Evolutionary conservation across 2,113 vertebrate species (phyloP).

Genomic region (Onychorhynchus coronatus): DNA sequence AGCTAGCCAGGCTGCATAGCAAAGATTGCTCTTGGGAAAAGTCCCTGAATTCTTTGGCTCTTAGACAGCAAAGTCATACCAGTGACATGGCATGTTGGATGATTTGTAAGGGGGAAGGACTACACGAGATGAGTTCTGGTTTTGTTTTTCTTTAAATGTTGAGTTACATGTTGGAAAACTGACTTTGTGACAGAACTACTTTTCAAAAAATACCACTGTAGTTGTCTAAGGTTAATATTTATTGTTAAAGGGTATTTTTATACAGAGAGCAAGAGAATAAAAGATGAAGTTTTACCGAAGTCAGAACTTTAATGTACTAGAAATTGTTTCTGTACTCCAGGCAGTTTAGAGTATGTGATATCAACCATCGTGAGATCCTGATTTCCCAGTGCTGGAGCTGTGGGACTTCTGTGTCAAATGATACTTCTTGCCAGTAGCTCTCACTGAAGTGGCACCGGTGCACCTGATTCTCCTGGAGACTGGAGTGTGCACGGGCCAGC

Average conservation of each 20-base stretch:
- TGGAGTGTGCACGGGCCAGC: accelerated
- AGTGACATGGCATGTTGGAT: constrained; percentile 41
- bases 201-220: accelerated
- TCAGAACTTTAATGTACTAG: background rate
- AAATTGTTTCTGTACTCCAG: background rate
- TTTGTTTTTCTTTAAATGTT: background rate
- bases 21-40: constrained; percentile 53
- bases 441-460: background rate
- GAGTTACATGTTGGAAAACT: background rate
- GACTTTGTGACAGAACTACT: background rate
- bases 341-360: background rate
- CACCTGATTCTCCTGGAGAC: background rate
- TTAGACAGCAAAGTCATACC: constrained; percentile 49
- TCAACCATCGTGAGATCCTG: background rate
- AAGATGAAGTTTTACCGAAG: background rate
- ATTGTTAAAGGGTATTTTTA: background rate
- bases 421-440: background rate
- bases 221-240: background rate
- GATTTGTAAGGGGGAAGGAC: background rate
- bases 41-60: constrained; percentile 57
- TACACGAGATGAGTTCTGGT: background rate
- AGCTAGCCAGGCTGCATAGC: constrained; percentile 30
- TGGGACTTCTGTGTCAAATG: background rate
- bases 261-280: background rate
- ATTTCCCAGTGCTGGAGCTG: background rate